Base-by-base conservation (phyloP, 2,888 invertebrate genomes). In the Xylota sylvarum region DNA sequence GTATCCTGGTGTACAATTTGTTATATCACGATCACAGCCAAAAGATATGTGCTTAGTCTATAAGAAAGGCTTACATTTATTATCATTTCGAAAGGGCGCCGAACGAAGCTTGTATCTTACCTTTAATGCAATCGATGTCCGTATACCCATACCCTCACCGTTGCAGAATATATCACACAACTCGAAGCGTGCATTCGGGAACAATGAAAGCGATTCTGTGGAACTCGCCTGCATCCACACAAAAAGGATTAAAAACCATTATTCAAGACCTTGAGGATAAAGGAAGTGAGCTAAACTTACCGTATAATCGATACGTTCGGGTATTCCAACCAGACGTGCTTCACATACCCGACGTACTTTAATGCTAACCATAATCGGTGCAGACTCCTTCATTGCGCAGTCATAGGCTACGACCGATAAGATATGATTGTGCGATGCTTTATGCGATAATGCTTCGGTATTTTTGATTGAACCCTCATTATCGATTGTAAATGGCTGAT, bases 331-430 rank as follows among this genome's bases (percentile, higher is more conserved):
- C 95, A 97, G 96, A 10, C 96, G 96, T 1, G 96, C 94, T 77
- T 95, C 94, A 92, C 97, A 97, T 46, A 96, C 95, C 88, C 96
- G 94, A 91, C 96, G 95, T 88, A 98, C 97, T 93, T 98, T 97
- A 92, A 99, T 96, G 90, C 98, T 99, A 90, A 99, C 98, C 96
- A 98, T 97, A 64, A 98, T 97, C 0, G 98, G 98, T 1, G 97
- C 95, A 0, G 98, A 98, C 91, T 96, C 96, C 91, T 97, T 96
- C 97, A 98, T 98, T 58, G 98, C 99, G 93, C 99, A 99, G 93
- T 99, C 99, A 92, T 97, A 98, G 1, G 99, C 99, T 83, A 98
- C 97, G 83, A 99, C 98, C 37, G 98, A 97, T 64, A 99, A 94
- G 89, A 99, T 98, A 93, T 99, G 98, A 93, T 98, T 99, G 93